A percentile compares a stretch with the other conserved stretches of the same genome.
Evolutionary conservation across 2,888 invertebrate species (phyloP).

Genomic region (Cordylochernes scorpioides): DNA sequence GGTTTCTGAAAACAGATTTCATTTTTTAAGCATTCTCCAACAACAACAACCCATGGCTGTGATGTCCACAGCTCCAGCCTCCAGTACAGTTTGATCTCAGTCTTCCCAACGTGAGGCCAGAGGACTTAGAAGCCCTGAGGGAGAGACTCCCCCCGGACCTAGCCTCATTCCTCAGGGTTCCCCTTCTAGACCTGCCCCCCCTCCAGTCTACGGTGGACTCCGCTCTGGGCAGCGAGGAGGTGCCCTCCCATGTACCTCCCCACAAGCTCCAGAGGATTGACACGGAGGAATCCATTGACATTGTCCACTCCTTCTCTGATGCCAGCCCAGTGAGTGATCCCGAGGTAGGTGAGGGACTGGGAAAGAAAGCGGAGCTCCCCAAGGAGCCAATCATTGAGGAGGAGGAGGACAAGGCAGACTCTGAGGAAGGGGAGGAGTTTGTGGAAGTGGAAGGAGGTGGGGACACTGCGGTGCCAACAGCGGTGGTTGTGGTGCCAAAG

Average conservation of each 20-base stretch:
- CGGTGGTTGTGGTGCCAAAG: slow-evolving; percentile 16
- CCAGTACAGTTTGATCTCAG: slow-evolving; percentile 21
- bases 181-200: no score
- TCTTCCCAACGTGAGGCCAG: slow-evolving; percentile 20
- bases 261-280: no score
- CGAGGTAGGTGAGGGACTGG: no score
- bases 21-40: not conserved
- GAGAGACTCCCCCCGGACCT: slow-evolving; percentile 19
- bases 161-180: slow-evolving; percentile 9
- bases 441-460: slow-evolving; percentile 8
- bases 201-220: no score
- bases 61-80: slow-evolving; percentile 24
- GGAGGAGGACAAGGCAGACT: no score
- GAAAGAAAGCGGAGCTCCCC: no score
- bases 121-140: slow-evolving; percentile 20
- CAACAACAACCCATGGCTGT: not conserved
- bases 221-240: slow-evolving; percentile 9
- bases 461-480: slow-evolving; percentile 3
- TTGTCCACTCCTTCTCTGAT: no score
- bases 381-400: no score
- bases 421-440: no score
- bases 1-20: not conserved
- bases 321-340: no score
- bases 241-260: no score
- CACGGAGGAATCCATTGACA: no score